Evolutionary conservation across 2,113 vertebrate species (phyloP).

Genomic region (Nannospalax galili): DNA sequence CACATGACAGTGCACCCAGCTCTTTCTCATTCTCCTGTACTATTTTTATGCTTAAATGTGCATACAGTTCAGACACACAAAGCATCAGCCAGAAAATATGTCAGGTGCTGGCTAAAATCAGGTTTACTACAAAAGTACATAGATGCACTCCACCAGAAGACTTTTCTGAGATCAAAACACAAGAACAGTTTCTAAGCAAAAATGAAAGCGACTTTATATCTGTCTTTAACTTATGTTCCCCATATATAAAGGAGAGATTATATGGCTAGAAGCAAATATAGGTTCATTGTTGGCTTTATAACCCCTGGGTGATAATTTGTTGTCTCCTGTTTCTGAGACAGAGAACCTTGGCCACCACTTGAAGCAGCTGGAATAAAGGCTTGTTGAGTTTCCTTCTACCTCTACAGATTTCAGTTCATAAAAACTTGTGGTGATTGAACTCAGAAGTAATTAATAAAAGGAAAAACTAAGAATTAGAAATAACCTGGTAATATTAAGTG

Average conservation of each 20-base stretch:
- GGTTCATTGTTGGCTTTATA: neutral
- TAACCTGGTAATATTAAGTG: constrained; percentile 42
- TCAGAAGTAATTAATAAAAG: constrained; percentile 30
- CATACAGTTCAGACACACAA: neutral
- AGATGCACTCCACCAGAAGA: neutral
- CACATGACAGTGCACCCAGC: neutral
- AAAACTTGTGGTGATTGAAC: neutral
- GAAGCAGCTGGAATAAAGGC: neutral
- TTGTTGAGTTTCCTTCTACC: neutral
- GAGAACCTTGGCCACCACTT: neutral
- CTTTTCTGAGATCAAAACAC: constrained; percentile 35
- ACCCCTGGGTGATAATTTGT: neutral
- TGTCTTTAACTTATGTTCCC: constrained; percentile 33
- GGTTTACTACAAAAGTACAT: constrained; percentile 26
- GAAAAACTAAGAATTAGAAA: constrained; percentile 38
- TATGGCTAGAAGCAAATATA: neutral
- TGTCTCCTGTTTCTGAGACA: neutral
- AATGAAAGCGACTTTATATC: neutral
- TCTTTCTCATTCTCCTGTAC: neutral
- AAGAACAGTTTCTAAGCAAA: neutral
- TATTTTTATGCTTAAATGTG: neutral
- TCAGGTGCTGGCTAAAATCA: neutral
- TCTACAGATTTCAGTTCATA: constrained; percentile 10
- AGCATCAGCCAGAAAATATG: neutral
- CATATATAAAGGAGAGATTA: neutral